Conservation (phyloP, 2,113 vertebrate species). For the Chitala chitala region DNA sequence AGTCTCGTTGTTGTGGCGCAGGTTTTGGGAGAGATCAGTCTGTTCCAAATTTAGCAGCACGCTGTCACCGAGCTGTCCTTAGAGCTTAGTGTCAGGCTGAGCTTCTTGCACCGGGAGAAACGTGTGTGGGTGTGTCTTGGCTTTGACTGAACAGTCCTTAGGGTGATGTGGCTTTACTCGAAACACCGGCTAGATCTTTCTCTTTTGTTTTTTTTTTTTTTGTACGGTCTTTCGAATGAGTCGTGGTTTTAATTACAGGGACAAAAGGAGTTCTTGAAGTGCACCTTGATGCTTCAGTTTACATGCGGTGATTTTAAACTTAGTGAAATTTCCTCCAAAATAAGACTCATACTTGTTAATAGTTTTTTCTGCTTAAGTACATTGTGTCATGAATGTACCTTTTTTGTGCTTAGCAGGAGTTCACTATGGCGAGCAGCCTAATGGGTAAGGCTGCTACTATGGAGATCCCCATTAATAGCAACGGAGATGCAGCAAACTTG, state of each 20-base stretch:
- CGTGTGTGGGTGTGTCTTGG: background rate
- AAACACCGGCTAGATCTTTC: background rate
- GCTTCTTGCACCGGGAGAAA: background rate
- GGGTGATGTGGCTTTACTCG: constrained; percentile 8
- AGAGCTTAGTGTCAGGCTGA: background rate
- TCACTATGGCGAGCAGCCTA: constrained; percentile 84
- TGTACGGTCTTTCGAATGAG: background rate
- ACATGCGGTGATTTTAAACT: too few species aligned
- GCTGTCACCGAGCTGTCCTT: too few species aligned
- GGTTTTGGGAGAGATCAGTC: too few species aligned
- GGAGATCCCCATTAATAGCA: constrained; percentile 96
- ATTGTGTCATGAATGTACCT: background rate
- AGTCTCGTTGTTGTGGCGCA: too few species aligned
- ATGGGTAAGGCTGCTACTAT: constrained; percentile 95
- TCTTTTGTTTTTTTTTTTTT: background rate
- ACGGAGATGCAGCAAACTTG: constrained; percentile 78
- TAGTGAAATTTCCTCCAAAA: background rate
- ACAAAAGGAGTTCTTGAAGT: background rate
- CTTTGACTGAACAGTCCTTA: background rate
- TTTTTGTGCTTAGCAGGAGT: constrained; percentile 37
- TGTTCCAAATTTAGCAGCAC: too few species aligned
- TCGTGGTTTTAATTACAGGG: background rate
- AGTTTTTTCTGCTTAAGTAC: background rate
- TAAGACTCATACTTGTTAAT: background rate
- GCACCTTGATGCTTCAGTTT: too few species aligned